Conservation (phyloP, 2,113 vertebrate species). For the Pithys albifrons region DNA sequence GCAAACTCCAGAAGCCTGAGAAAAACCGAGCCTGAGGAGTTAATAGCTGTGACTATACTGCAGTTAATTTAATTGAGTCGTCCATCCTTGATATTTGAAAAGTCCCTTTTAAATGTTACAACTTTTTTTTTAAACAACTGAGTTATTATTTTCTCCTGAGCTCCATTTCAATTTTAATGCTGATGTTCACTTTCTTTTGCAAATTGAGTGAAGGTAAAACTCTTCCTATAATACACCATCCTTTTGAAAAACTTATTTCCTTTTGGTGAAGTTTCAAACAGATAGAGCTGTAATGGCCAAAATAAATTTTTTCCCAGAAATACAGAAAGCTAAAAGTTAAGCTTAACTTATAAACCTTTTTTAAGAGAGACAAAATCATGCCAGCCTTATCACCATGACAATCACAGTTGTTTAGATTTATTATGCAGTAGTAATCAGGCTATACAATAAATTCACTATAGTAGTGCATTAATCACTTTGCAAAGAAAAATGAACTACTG, state of each 20-base stretch:
- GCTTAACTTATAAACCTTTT: constrained; percentile 71
- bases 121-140: constrained; percentile 13
- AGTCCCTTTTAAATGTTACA: constrained; percentile 31
- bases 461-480: constrained; percentile 80
- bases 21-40: not conserved
- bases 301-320: constrained; percentile 65
- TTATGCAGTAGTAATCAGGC: constrained; percentile 78
- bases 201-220: constrained; percentile 48
- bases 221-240: constrained; percentile 10
- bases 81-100: constrained; percentile 41
- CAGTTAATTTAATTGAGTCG: constrained; percentile 61
- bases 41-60: not conserved
- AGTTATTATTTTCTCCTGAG: constrained; percentile 52
- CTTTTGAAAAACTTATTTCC: constrained; percentile 46
- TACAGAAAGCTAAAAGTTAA: constrained; percentile 59
- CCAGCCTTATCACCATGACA: constrained; percentile 72
- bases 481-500: constrained; percentile 76
- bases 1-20: not conserved
- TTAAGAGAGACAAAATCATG: constrained; percentile 67
- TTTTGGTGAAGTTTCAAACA: constrained; percentile 53
- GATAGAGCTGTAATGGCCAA: constrained; percentile 50
- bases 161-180: constrained; percentile 56
- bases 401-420: constrained; percentile 79
- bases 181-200: constrained; percentile 44
- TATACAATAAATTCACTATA: constrained; percentile 78